These are phyloP conservation scores for Spermophilus dauricus DNA, from an alignment of 2,113 vertebrate genomes.

Conservation along the genomic window DNA sequence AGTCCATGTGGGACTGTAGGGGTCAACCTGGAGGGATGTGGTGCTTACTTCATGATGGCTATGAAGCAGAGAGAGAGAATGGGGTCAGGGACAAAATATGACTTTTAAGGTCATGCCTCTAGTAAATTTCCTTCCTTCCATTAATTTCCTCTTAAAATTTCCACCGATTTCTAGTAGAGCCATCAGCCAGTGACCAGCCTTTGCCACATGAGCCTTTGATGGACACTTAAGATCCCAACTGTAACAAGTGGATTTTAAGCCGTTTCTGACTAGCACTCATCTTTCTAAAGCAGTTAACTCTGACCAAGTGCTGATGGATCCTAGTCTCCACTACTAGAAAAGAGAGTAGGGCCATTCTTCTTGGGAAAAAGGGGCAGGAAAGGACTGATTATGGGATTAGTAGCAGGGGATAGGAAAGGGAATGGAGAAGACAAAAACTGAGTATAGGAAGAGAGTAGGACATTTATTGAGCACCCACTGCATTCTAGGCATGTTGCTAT, in stretches of 20 bases:
- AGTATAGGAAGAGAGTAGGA: background rate
- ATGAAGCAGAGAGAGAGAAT: too few species aligned
- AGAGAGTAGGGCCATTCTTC: constrained; percentile 60
- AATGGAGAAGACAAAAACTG: background rate
- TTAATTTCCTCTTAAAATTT: background rate
- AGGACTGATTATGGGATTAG: background rate
- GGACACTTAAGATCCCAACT: background rate
- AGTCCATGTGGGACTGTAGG: background rate
- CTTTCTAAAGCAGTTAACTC: constrained; percentile 54
- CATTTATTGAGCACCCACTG: background rate
- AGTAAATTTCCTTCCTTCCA: background rate
- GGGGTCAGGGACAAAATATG: too few species aligned
- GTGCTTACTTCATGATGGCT: too few species aligned
- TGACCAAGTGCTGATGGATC: background rate
- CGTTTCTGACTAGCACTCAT: background rate
- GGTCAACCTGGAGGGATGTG: too few species aligned
- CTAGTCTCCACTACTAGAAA: constrained; percentile 9
- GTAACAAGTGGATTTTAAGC: background rate
- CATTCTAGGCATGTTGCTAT: background rate
- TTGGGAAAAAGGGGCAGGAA: constrained; percentile 69
- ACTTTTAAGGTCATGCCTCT: too few species aligned
- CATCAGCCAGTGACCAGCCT: background rate
- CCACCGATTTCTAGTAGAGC: background rate
- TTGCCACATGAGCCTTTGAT: background rate
- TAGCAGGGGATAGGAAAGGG: background rate